Percentiles rank a stretch among this genome's conserved stretches.
These are phyloP conservation scores for Goniozus legneri DNA, from an alignment of 1,140 invertebrate species.

Conservation along the genomic window DNA sequence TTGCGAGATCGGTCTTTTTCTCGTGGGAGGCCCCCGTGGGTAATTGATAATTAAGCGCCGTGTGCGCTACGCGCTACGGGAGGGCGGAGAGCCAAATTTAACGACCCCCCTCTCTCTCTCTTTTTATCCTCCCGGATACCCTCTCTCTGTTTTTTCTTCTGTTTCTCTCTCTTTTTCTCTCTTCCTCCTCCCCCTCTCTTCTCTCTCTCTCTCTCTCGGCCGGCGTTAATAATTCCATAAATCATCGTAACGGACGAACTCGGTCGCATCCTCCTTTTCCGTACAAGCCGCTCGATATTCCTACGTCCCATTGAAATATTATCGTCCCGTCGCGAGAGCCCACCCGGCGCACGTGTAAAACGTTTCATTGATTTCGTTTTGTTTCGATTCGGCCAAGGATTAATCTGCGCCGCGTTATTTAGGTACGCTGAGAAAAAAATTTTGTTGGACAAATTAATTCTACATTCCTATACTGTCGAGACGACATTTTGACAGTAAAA, in stretches of 20 bases:
- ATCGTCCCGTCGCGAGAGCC: too few relatives aligned
- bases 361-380: too few relatives aligned
- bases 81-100: constrained; percentile 15
- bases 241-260: constrained; percentile 21
- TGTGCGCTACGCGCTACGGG: constrained; percentile 13
- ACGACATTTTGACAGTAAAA: too few relatives aligned
- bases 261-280: constrained; percentile 8
- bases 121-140: background rate
- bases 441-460: too few relatives aligned
- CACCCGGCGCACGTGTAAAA: too few relatives aligned
- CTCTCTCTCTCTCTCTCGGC: constrained; percentile 3
- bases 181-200: background rate
- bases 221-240: constrained; percentile 17
- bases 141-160: background rate
- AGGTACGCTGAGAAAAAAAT: too few relatives aligned
- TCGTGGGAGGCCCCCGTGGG: constrained; percentile 24
- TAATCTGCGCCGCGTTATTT: too few relatives aligned
- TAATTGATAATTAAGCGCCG: constrained; percentile 33
- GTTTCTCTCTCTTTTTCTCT: background rate
- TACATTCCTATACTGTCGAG: too few relatives aligned
- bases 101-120: constrained; percentile 9
- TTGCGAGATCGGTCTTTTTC: constrained; percentile 12
- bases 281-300: too few relatives aligned
- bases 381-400: too few relatives aligned
- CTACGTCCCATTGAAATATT: too few relatives aligned